phyloP scores from a whole-genome alignment of 2,113 vertebrate species.

The Poecile atricapillus region DNA sequence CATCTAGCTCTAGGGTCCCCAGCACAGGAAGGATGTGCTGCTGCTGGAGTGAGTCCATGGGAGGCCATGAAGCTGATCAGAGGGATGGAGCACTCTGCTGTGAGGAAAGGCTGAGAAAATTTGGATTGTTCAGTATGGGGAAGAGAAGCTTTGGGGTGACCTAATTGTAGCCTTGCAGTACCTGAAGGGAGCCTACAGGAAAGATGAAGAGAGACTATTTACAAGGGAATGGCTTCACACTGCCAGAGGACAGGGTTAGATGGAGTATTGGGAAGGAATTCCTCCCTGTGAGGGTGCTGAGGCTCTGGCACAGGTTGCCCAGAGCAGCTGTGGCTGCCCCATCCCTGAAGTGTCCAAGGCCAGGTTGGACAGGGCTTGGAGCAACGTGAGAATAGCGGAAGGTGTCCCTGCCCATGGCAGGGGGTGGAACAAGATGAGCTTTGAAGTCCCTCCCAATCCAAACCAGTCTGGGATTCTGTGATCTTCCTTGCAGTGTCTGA shows the following conservation, averaged over 20 bases:
- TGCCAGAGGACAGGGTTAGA: not conserved
- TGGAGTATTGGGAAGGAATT: not conserved
- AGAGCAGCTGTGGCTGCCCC: not conserved
- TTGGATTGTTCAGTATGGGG: not conserved
- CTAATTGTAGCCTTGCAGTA: not conserved
- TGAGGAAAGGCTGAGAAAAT: not conserved
- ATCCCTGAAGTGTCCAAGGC: not conserved
- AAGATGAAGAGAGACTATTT: not conserved
- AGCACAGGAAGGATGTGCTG: not conserved
- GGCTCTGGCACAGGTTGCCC: not conserved
- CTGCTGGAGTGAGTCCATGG: not conserved
- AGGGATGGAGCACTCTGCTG: not conserved
- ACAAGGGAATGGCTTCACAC: not conserved
- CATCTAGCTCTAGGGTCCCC: not conserved
- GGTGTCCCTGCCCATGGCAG: not conserved
- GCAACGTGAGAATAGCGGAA: not conserved
- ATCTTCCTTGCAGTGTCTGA: not conserved
- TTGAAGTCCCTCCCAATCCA: not conserved
- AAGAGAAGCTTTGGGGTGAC: not conserved
- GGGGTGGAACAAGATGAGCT: not conserved
- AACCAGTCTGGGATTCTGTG: not conserved
- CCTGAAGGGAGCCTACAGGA: not conserved
- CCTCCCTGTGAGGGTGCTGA: not conserved
- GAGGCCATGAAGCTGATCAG: not conserved
- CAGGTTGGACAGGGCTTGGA: not conserved